Conservation (phyloP, 2,797 vertebrate genomes). For the Helostoma temminkii region DNA sequence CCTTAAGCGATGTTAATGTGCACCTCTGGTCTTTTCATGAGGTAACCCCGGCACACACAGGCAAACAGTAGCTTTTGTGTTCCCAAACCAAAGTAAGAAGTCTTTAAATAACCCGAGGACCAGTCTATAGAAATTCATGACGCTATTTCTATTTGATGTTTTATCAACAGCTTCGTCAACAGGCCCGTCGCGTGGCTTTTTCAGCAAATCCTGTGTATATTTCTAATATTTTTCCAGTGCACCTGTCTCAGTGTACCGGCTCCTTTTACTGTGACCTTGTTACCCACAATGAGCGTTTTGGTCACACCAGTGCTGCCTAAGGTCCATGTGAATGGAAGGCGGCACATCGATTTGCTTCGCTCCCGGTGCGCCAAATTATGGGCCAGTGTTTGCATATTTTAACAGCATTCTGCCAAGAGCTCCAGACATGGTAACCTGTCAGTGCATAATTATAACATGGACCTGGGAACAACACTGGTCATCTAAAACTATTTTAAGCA, state of each 20-base stretch:
- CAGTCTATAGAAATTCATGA: conserved; percentile 90
- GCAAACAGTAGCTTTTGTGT: conserved; percentile 84
- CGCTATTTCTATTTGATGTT: conserved; percentile 80
- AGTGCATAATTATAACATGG: not conserved
- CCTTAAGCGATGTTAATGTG: conserved; percentile 89
- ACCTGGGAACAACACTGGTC: rapidly evolving
- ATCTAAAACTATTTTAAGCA: not conserved
- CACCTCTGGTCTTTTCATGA: conserved; percentile 84
- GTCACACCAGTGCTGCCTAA: conserved; percentile 66
- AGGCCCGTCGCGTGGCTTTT: conserved; percentile 82
- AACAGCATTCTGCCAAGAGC: not conserved
- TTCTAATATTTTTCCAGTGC: conserved; percentile 58
- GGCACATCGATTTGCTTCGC: conserved; percentile 85
- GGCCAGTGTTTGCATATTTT: conserved; percentile 45
- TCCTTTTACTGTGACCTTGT: conserved; percentile 42
- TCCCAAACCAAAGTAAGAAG: conserved; percentile 79
- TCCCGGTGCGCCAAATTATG: conserved; percentile 59
- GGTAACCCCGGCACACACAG: conserved; percentile 82
- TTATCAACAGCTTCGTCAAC: conserved; percentile 78
- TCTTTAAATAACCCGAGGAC: conserved; percentile 80
- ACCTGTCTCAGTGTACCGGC: conserved; percentile 70
- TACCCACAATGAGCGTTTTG: conserved; percentile 58
- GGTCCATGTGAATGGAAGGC: conserved; percentile 79
- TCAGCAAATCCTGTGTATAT: conserved; percentile 52
- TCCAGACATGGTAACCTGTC: not conserved